These are phyloP conservation scores for Ascidia mentula DNA, from an alignment of 23 tunicate species.

Conservation along the genomic window DNA sequence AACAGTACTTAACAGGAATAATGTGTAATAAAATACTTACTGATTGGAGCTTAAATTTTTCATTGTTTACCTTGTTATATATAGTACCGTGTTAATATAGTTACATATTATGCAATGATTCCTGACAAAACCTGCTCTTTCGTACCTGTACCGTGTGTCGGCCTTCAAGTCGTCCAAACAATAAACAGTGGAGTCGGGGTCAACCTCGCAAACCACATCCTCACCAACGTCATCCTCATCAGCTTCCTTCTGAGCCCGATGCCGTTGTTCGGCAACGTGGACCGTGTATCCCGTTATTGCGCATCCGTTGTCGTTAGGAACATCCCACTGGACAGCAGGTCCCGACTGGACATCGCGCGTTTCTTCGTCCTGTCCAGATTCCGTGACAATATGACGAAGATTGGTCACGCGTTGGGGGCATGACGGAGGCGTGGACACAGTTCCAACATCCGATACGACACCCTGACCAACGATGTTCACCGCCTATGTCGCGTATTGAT, in stretches of 20 bases:
- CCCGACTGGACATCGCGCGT: background rate
- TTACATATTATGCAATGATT: too few relatives aligned
- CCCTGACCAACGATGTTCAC: constrained; percentile 47
- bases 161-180: constrained; percentile 33
- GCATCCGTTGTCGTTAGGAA: constrained; percentile 55
- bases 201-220: constrained; percentile 16
- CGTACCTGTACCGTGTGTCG: constrained; percentile 52
- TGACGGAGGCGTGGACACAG: constrained; percentile 52
- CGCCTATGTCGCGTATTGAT: constrained; percentile 14
- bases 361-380: background rate
- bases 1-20: too few relatives aligned
- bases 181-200: background rate
- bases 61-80: too few relatives aligned
- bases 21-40: too few relatives aligned
- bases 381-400: constrained; percentile 11
- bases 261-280: background rate
- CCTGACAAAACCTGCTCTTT: too few relatives aligned
- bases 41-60: too few relatives aligned
- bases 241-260: constrained; percentile 16
- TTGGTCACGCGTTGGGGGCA: constrained; percentile 54
- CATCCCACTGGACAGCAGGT: constrained; percentile 37
- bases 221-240: background rate
- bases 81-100: too few relatives aligned
- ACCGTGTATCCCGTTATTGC: constrained; percentile 42
- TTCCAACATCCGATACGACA: constrained; percentile 53